Conservation (phyloP, 2,113 vertebrate species). For the Vimba vimba region DNA sequence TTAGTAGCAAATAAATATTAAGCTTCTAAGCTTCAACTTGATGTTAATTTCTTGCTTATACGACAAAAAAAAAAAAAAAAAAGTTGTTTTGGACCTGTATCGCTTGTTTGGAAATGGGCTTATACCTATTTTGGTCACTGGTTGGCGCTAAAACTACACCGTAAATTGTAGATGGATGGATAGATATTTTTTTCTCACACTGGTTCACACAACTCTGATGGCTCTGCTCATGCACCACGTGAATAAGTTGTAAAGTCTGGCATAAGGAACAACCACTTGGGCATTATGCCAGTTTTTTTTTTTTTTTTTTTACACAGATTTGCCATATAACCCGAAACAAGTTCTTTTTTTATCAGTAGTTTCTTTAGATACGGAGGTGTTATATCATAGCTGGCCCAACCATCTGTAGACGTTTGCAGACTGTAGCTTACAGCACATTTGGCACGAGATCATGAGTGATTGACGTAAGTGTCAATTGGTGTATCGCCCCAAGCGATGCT, state of each 20-base stretch:
- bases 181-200: neutral
- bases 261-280: neutral
- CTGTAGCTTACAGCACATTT: conserved; percentile 25
- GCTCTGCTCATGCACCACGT: neutral
- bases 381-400: neutral
- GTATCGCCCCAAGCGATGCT: conserved; percentile 13
- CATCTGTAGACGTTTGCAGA: conserved; percentile 16
- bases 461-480: conserved; percentile 44
- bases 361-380: neutral
- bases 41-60: neutral
- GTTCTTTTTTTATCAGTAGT: neutral
- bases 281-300: neutral
- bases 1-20: neutral
- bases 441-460: conserved; percentile 26
- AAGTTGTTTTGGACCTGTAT: neutral
- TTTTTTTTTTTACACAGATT: neutral
- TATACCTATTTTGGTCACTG: conserved; percentile 54
- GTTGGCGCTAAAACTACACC: conserved; percentile 62
- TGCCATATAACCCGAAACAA: neutral
- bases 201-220: neutral
- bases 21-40: neutral
- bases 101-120: neutral
- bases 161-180: neutral
- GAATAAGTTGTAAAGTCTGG: conserved; percentile 15
- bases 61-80: neutral